Evolutionary conservation across 92 coral and sea anemone species (phyloP).

Genomic region (Phymanthus crucifer): DNA sequence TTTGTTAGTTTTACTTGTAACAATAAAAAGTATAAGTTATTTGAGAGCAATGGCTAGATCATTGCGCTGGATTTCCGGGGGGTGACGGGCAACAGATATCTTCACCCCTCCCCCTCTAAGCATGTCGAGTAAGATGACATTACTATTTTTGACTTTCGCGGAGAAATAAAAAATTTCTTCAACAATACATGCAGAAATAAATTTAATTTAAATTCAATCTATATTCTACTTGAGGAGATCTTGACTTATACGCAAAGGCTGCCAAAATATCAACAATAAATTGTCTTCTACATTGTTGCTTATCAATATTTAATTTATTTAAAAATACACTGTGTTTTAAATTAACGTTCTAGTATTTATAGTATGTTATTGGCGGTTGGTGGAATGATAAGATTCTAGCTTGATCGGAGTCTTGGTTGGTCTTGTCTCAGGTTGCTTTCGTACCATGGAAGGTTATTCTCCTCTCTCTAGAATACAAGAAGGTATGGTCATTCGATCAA

Average conservation of each 20-base stretch:
- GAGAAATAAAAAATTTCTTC: background rate
- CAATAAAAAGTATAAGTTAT: too few relatives aligned
- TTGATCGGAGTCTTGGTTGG: background rate
- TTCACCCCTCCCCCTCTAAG: too few relatives aligned
- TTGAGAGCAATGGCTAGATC: too few relatives aligned
- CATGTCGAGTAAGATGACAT: too few relatives aligned
- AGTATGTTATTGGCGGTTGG: background rate
- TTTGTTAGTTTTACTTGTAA: too few relatives aligned
- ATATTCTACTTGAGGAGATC: background rate
- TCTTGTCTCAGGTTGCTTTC: background rate
- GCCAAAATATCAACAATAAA: background rate
- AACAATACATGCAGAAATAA: background rate
- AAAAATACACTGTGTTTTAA: background rate
- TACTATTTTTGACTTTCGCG: background rate
- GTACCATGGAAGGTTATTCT: background rate
- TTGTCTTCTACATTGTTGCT: background rate
- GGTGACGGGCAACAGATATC: too few relatives aligned
- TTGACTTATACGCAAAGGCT: background rate
- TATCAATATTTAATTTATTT: background rate
- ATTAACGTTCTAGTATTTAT: background rate
- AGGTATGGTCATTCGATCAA: too few relatives aligned
- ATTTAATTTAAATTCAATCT: background rate
- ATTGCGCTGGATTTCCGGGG: too few relatives aligned
- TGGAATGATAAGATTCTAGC: background rate
- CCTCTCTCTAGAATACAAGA: background rate